Evolutionary conservation across 2,797 vertebrate genomes (phyloP), one percentile per base, ranked within the genome.

Genomic region (Mergus octosetaceus): DNA sequence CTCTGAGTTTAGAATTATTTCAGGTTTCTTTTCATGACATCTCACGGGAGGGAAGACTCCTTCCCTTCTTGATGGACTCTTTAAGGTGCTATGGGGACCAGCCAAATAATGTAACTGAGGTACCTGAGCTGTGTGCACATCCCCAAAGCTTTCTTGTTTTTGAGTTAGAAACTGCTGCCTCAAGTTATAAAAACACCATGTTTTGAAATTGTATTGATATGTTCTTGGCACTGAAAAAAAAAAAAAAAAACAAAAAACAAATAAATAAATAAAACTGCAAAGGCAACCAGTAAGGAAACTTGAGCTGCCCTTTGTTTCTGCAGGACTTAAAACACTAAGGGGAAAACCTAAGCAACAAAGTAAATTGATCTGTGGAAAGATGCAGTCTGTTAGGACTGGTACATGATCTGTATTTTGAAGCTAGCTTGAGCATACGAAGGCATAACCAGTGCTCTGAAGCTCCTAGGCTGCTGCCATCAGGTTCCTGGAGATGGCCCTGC

Each of bases 151-250:
- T 87, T 79, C 73, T 74, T 65, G 84, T 51, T 91, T 96, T 92
- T 65, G 71, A 83, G 78, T 87, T 70, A 91, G 75, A 92, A 95
- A 93, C 61, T 72, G 54, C 87, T 78, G 89, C 90, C 75, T 89
- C 79, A 56, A 87, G 71, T 80, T 75, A 91, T 76, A 95, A 96
- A 96, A 89, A 85, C 1, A 92, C 68, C 2, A 28, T 32, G 0
- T 92, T 95, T 91, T 87, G 71, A 95, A 93, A 95, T 14, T 54
- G 81, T 70, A 96, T 94, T 91, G 91, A 94, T 90, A 95, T 75
- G 85, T 87, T 93, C 85, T 84, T 94, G 95, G 93, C 84, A 89
- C 51, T 49, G 49, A 49, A 62, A 43, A 38, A 85, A 92, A 84
- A 90, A 49, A 62, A 43, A 38, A 85, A 92, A 84, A 90, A 47